These are phyloP conservation scores for Takifugu rubripes DNA, from an alignment of 2,797 vertebrate genomes.

Conservation along the genomic window DNA sequence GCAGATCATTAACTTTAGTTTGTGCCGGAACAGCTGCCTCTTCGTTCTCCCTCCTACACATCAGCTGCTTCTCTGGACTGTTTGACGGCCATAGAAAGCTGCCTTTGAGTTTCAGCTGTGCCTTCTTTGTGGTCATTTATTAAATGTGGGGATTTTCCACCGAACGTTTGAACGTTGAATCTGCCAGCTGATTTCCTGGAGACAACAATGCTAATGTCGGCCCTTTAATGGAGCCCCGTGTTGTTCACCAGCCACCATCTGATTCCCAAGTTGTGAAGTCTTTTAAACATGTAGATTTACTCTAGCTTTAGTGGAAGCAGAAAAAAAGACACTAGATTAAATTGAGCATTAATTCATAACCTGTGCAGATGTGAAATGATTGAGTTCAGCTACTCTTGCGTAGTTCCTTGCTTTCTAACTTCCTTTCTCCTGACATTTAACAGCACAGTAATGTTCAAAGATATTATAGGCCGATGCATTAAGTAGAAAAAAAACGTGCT, in stretches of 20 bases:
- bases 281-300: too few species aligned
- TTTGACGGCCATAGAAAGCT: slow-evolving; percentile 32
- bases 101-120: slow-evolving; percentile 34
- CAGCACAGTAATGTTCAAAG: neutral
- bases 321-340: too few species aligned
- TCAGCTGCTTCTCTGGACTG: slow-evolving; percentile 51
- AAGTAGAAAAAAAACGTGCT: neutral
- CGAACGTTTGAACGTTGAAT: slow-evolving; percentile 14
- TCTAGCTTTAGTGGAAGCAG: too few species aligned
- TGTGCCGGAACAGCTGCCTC: slow-evolving; percentile 52
- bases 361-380: too few species aligned
- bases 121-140: slow-evolving; percentile 21
- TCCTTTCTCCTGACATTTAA: too few species aligned
- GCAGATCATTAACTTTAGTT: slow-evolving; percentile 47
- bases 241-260: too few species aligned
- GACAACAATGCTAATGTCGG: neutral
- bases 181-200: neutral
- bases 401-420: too few species aligned
- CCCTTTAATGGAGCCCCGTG: too few species aligned
- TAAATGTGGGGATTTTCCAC: slow-evolving; percentile 10
- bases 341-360: too few species aligned
- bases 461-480: neutral
- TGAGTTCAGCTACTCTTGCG: too few species aligned
- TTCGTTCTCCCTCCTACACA: slow-evolving; percentile 56
- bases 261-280: too few species aligned